phyloP scores from a whole-genome alignment of 2,888 invertebrate genomes.

The Leptinotarsa juncta region DNA sequence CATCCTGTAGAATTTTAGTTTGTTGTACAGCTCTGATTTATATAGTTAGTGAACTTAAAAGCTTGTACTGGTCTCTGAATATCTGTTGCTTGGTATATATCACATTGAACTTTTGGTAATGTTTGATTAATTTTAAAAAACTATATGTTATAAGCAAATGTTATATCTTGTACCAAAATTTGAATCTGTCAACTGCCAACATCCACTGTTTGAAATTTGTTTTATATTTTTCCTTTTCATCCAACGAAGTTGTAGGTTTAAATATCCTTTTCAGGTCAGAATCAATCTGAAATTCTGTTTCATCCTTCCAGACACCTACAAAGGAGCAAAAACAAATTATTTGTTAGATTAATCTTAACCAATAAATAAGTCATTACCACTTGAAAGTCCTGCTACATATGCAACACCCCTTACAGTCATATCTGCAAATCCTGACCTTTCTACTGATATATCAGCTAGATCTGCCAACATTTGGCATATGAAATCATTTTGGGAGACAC shows the following conservation, averaged over 20 bases:
- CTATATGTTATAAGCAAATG: too few relatives aligned
- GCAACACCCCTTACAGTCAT: conserved; percentile 90
- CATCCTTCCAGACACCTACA: conserved; percentile 61
- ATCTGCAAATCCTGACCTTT: conserved; percentile 80
- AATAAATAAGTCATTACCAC: conserved; percentile 69
- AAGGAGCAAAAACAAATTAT: conserved; percentile 29
- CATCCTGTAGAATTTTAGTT: too few relatives aligned
- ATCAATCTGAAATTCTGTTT: conserved; percentile 73
- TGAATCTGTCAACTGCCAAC: conserved; percentile 70
- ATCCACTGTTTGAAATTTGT: conserved; percentile 68
- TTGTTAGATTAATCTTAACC: neutral
- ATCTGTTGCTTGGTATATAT: too few relatives aligned
- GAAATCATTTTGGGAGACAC: conserved; percentile 95
- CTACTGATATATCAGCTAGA: conserved; percentile 79
- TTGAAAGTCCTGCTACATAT: conserved; percentile 83
- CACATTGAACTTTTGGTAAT: too few relatives aligned
- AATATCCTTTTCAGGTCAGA: conserved; percentile 75
- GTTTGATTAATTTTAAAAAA: too few relatives aligned
- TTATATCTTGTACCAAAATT: conserved; percentile 67
- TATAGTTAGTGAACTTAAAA: too few relatives aligned
- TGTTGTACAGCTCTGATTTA: too few relatives aligned
- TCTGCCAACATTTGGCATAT: conserved; percentile 90
- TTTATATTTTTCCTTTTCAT: conserved; percentile 57
- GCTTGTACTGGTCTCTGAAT: too few relatives aligned
- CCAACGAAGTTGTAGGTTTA: conserved; percentile 61